phyloP scores from a whole-genome alignment of 2,888 invertebrate species.

The Neuroscelio doddi region DNA sequence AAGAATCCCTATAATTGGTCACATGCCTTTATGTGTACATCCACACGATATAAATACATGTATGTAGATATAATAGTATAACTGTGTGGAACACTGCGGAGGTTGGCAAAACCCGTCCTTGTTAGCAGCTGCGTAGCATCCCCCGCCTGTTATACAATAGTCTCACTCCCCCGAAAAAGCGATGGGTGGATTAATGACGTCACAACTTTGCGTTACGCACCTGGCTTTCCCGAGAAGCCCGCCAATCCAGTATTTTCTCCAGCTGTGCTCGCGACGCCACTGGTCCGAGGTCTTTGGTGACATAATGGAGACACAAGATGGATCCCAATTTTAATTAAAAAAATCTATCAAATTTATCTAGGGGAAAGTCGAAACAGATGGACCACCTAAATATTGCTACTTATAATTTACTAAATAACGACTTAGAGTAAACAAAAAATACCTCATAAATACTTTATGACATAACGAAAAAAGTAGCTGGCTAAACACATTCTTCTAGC shows the following conservation, averaged over 20 bases:
- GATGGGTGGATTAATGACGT: constrained; percentile 71
- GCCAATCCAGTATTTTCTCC: constrained; percentile 58
- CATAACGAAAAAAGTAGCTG: too few species aligned
- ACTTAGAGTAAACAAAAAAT: too few species aligned
- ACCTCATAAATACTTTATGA: too few species aligned
- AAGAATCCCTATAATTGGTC: constrained; percentile 37
- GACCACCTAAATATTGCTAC: too few species aligned
- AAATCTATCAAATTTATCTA: background rate
- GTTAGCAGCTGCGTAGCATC: constrained; percentile 69
- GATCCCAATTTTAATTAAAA: constrained; percentile 17
- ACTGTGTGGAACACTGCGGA: constrained; percentile 14
- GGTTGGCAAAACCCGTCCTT: constrained; percentile 47
- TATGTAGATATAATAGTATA: too few species aligned
- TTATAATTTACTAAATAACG: too few species aligned
- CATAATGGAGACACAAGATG: constrained; percentile 35
- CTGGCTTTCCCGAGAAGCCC: constrained; percentile 62
- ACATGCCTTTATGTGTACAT: constrained; percentile 21
- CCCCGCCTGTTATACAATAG: constrained; percentile 69
- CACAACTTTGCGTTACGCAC: constrained; percentile 64
- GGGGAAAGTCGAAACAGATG: too few species aligned
- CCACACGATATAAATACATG: constrained; percentile 28
- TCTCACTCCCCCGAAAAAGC: constrained; percentile 56
- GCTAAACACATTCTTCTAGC: too few species aligned
- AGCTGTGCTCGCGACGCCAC: constrained; percentile 29
- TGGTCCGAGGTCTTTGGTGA: constrained; percentile 24